Percentiles rank a stretch among this genome's conserved stretches.
Conservation (phyloP, 1,140 invertebrate species). For the Aphaenogaster ashmeadi region DNA sequence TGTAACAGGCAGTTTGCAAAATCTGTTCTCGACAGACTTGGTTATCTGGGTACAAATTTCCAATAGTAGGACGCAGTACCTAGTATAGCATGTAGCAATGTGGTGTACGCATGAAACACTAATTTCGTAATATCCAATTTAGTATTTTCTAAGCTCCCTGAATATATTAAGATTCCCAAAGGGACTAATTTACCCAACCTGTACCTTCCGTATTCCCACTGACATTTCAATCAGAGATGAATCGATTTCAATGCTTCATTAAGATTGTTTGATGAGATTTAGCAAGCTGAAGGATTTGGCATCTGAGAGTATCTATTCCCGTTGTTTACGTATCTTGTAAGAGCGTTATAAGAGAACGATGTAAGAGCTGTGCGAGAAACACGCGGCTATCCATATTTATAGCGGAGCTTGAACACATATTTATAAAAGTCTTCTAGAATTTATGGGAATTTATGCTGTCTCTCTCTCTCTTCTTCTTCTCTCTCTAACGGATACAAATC, state of each 20-base stretch:
- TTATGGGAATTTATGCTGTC: slow-evolving; percentile 1
- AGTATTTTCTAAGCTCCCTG: neutral
- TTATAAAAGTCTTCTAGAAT: slow-evolving; percentile 34
- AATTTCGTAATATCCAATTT: neutral
- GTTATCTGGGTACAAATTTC: neutral
- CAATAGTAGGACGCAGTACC: neutral
- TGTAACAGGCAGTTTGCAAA: no score
- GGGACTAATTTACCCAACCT: neutral
- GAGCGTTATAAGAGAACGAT: neutral
- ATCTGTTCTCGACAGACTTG: no score
- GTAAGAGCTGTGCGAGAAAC: neutral
- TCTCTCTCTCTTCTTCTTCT: no score
- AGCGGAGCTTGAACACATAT: slow-evolving; percentile 18
- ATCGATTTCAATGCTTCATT: neutral
- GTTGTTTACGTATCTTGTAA: neutral
- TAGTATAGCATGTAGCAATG: neutral
- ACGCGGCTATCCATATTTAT: slow-evolving; percentile 22
- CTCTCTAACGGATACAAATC: neutral
- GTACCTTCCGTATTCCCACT: neutral
- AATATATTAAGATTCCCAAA: neutral
- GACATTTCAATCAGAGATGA: neutral
- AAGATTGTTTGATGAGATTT: neutral
- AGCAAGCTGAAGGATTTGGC: neutral
- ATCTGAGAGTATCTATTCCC: neutral
- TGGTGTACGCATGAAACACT: neutral